These are phyloP conservation scores for Sphenopsis melanotis DNA, from an alignment of 2,797 vertebrate species.

Conservation along the genomic window DNA sequence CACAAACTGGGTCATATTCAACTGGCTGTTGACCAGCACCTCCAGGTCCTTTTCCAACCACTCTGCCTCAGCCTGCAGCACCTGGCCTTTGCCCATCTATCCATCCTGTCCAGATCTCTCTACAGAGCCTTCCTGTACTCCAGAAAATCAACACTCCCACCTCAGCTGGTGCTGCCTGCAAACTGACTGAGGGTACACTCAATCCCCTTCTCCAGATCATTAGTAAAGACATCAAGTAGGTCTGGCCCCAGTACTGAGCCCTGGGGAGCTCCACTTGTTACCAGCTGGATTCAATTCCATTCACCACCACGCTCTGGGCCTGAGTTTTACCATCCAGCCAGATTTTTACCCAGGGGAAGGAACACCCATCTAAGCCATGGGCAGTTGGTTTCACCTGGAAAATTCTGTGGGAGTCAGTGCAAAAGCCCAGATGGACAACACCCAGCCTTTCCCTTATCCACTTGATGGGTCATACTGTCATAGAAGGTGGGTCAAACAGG, in stretches of 20 bases:
- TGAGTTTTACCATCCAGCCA: neutral
- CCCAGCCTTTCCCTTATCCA: neutral
- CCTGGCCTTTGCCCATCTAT: neutral
- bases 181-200: neutral
- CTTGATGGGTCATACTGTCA: neutral
- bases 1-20: neutral
- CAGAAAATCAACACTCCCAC: neutral
- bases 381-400: neutral
- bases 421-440: neutral
- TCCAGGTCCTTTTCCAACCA: neutral
- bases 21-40: too few species aligned
- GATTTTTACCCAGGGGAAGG: neutral
- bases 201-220: neutral
- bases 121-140: neutral
- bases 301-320: neutral
- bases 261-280: neutral
- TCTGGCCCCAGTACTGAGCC: neutral
- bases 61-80: neutral
- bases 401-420: neutral
- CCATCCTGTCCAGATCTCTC: neutral
- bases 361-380: neutral
- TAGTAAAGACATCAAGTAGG: neutral
- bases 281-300: neutral
- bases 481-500: neutral
- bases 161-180: neutral